phyloP scores from a whole-genome alignment of 2,797 vertebrate genomes.

The Pogonophryne albipinna region DNA sequence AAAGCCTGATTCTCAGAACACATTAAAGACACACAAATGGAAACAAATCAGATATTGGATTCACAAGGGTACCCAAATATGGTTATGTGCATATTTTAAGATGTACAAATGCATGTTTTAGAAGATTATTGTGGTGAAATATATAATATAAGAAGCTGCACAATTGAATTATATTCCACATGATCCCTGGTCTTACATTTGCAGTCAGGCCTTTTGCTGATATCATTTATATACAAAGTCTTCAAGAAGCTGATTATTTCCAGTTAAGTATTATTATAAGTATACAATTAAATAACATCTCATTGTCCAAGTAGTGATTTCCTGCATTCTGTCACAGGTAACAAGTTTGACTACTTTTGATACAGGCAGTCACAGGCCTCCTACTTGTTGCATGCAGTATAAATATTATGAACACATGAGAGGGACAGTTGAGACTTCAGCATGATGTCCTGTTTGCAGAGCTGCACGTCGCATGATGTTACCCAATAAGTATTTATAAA shows the following conservation, averaged over 20 bases:
- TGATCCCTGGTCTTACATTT: not conserved
- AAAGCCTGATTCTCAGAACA: not conserved
- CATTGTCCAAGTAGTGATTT: not conserved
- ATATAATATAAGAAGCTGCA: not conserved
- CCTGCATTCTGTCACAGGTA: slow-evolving; percentile 16
- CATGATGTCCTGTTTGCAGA: not conserved
- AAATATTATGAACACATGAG: not conserved
- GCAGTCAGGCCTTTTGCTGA: not conserved
- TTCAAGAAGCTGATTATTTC: not conserved
- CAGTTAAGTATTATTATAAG: not conserved
- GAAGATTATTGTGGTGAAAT: not conserved
- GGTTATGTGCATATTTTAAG: not conserved
- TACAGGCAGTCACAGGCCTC: slow-evolving; percentile 3
- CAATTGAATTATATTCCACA: not conserved
- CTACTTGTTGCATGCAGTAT: slow-evolving; percentile 12
- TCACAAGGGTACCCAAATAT: not conserved
- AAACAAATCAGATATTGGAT: not conserved
- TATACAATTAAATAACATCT: not conserved
- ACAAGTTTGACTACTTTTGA: not conserved
- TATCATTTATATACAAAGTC: not conserved
- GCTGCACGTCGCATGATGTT: not conserved
- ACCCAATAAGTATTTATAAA: not conserved
- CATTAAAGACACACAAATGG: not conserved
- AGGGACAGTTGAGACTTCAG: not conserved
- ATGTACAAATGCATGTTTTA: not conserved